Percentiles rank a stretch among this genome's conserved stretches.
Evolutionary conservation across 2,797 vertebrate genomes (phyloP).

Genomic region (Periophthalmus magnuspinnatus): DNA sequence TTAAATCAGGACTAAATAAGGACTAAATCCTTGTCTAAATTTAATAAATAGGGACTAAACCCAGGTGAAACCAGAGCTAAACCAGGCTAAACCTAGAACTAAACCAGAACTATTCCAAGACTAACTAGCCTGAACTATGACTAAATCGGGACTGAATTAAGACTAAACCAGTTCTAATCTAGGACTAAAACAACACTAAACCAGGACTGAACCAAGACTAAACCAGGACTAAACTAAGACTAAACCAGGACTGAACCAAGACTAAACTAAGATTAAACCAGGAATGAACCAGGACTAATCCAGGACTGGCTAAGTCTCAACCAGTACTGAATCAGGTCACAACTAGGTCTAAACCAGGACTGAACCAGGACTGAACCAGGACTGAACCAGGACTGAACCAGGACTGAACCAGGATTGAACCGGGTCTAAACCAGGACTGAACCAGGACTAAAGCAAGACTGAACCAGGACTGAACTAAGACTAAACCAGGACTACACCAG

Average conservation of each 20-base stretch:
- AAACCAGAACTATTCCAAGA: not conserved
- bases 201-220: not conserved
- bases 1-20: not conserved
- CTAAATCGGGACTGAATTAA: too few relatives aligned
- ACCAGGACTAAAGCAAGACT: not conserved
- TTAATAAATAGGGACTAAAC: not conserved
- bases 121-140: too few relatives aligned
- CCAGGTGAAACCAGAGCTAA: not conserved
- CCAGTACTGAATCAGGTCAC: not conserved
- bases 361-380: too few relatives aligned
- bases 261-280: not conserved
- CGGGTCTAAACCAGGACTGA: not conserved
- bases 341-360: not conserved
- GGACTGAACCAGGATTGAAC: not conserved
- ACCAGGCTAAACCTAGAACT: not conserved
- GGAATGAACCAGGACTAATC: not conserved
- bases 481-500: not conserved
- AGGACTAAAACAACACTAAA: not conserved
- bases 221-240: not conserved
- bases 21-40: not conserved
- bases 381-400: not conserved
- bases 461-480: not conserved
- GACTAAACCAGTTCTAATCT: not conserved
- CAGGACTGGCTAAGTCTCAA: not conserved
- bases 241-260: not conserved